These are phyloP conservation scores for Percina caprodes DNA, from an alignment of 2,113 vertebrate species.

Conservation along the genomic window DNA sequence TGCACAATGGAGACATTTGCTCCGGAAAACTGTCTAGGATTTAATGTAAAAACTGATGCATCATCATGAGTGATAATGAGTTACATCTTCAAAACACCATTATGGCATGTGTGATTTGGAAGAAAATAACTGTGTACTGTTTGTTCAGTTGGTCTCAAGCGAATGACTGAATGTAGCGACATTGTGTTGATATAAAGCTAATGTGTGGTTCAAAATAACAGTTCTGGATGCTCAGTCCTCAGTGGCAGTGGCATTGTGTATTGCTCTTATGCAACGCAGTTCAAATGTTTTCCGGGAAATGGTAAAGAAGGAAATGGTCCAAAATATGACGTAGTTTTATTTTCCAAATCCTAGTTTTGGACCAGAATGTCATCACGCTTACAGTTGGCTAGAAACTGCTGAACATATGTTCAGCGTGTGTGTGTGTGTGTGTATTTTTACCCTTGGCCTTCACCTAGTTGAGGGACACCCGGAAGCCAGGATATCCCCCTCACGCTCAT, in stretches of 20 bases:
- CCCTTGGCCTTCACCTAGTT: conserved; percentile 1
- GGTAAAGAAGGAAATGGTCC: neutral
- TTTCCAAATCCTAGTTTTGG: conserved; percentile 1
- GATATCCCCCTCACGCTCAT: conserved; percentile 41
- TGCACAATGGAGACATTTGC: conserved; percentile 18
- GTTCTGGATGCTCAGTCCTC: neutral
- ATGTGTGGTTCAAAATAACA: conserved; percentile 3
- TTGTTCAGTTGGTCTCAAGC: neutral
- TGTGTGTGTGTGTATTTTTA: neutral
- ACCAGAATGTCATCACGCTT: conserved; percentile 3
- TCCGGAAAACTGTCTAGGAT: neutral
- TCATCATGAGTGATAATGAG: conserved; percentile 10
- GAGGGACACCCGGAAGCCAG: conserved; percentile 57
- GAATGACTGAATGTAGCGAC: neutral
- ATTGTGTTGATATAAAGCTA: neutral
- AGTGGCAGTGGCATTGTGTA: neutral
- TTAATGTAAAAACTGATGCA: conserved; percentile 23
- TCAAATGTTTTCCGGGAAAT: neutral
- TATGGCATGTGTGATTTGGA: conserved; percentile 1
- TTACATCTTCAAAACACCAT: conserved; percentile 24
- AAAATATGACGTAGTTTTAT: neutral
- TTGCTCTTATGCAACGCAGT: neutral
- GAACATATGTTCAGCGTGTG: conserved; percentile 34
- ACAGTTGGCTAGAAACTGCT: neutral
- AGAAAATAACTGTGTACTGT: neutral